phyloP scores from a whole-genome alignment of 2,797 vertebrate species.

The Rhinichthys osculus region DNA sequence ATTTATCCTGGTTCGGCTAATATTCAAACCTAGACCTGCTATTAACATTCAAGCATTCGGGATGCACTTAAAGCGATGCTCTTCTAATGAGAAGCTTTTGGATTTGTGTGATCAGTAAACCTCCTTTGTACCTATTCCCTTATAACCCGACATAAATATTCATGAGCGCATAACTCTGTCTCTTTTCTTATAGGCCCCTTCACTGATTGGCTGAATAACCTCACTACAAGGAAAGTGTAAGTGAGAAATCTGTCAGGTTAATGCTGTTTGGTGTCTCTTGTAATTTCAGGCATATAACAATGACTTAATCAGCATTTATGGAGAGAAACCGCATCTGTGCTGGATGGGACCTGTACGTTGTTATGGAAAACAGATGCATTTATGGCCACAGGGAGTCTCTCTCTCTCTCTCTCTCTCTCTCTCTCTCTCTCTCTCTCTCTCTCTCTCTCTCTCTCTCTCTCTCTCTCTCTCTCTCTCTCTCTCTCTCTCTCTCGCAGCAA shows the following conservation, averaged over 20 bases:
- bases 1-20: constrained; percentile 52
- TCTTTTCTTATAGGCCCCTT: constrained; percentile 40
- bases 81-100: constrained; percentile 54
- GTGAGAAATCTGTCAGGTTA: constrained; percentile 54
- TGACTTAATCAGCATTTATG: constrained; percentile 55
- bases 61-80: constrained; percentile 49
- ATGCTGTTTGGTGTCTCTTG: constrained; percentile 44
- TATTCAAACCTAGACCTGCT: constrained; percentile 52
- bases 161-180: constrained; percentile 36
- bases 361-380: constrained; percentile 77
- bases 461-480: constrained; percentile 48
- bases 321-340: constrained; percentile 34
- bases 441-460: constrained; percentile 20
- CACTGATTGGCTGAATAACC: constrained; percentile 40
- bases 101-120: constrained; percentile 56
- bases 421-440: constrained; percentile 15
- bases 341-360: constrained; percentile 67
- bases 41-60: constrained; percentile 40
- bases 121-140: constrained; percentile 44
- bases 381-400: constrained; percentile 71
- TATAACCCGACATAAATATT: constrained; percentile 53
- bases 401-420: constrained; percentile 20
- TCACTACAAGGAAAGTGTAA: constrained; percentile 41
- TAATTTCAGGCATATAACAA: constrained; percentile 50
- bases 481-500: neutral